Conservation (phyloP, 2,113 vertebrate species). For the Siniperca chuatsi region DNA sequence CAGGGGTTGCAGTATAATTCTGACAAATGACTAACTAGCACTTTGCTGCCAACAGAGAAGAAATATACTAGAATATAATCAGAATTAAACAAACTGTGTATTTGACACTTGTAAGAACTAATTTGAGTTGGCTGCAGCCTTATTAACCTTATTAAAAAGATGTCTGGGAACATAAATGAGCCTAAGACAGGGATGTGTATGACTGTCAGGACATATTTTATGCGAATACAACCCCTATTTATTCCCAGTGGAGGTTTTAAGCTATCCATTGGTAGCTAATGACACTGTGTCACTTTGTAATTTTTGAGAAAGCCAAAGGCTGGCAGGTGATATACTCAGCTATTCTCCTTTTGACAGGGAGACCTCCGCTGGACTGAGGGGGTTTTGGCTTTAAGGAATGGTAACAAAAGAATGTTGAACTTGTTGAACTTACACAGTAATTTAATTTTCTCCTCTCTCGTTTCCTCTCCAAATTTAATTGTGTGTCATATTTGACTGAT, state of each 20-base stretch:
- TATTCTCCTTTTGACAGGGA: conserved; percentile 17
- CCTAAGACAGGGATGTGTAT: background rate
- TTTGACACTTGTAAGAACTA: background rate
- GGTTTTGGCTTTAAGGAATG: background rate
- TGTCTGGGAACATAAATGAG: background rate
- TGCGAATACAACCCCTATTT: background rate
- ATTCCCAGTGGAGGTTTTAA: background rate
- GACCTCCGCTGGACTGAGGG: background rate
- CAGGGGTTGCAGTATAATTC: background rate
- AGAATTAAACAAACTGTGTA: background rate
- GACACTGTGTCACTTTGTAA: conserved; percentile 21
- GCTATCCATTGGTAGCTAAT: conserved; percentile 12
- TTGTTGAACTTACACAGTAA: background rate
- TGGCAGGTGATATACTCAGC: background rate
- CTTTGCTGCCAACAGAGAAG: background rate
- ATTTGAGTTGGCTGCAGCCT: background rate
- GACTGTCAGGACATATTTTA: background rate
- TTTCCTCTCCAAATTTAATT: background rate
- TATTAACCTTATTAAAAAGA: background rate
- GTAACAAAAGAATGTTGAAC: conserved; percentile 8
- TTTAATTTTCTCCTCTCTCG: background rate
- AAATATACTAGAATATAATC: background rate
- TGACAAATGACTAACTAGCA: background rate
- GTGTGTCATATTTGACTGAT: background rate
- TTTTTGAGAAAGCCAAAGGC: background rate